These are phyloP conservation scores for Monarcha castaneiventris DNA, from an alignment of 2,113 vertebrate species.

Conservation along the genomic window DNA sequence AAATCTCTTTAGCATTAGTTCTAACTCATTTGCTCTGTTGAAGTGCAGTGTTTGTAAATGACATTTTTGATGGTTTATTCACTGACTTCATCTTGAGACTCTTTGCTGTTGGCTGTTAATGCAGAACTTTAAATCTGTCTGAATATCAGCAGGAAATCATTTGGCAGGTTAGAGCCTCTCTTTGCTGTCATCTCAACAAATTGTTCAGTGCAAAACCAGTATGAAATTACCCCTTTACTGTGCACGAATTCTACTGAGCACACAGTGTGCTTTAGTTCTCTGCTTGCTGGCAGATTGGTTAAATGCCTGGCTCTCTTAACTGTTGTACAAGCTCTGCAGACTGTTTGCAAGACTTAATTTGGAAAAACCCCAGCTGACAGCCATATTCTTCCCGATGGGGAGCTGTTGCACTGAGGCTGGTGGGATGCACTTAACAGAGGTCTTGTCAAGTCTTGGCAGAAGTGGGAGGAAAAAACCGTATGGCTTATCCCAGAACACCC, in stretches of 20 bases:
- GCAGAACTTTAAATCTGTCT: not conserved
- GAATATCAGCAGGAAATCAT: not conserved
- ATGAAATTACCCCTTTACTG: not conserved
- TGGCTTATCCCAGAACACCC: constrained; percentile 9
- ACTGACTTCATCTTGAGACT: constrained; percentile 1
- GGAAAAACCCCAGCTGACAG: constrained; percentile 26
- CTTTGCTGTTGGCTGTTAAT: constrained; percentile 1
- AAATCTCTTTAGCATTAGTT: not conserved
- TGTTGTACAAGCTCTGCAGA: constrained; percentile 13
- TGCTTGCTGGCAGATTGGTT: constrained; percentile 26
- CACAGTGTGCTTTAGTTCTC: constrained; percentile 17
- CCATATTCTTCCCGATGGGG: constrained; percentile 27
- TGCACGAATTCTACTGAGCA: not conserved
- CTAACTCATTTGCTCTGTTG: not conserved
- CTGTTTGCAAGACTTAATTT: constrained; percentile 34
- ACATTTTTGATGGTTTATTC: constrained; percentile 5
- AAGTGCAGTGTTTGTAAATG: constrained; percentile 8
- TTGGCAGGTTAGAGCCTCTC: constrained; percentile 5
- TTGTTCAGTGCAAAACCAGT: not conserved
- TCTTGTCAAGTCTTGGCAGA: constrained; percentile 41
- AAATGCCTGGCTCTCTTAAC: not conserved
- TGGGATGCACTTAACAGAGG: not conserved
- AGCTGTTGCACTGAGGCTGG: not conserved
- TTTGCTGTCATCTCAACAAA: not conserved
- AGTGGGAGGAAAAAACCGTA: not conserved